Conservation (phyloP, 1,140 invertebrate genomes). For the Trachymyrmex cornetzi region DNA sequence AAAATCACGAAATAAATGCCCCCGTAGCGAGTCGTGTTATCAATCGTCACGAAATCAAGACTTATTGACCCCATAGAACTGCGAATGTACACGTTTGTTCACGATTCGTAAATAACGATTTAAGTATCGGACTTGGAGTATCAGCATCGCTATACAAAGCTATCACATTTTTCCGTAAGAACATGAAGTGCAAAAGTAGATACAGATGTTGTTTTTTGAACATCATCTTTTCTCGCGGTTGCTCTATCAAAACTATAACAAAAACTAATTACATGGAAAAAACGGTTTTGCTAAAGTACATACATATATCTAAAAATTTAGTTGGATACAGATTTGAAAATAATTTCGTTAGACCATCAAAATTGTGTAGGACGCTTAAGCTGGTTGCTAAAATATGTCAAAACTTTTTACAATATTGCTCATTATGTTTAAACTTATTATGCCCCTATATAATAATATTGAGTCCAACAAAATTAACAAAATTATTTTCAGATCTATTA, state of each 20-base stretch:
- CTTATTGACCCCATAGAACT: slow-evolving; percentile 18
- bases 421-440: too few species aligned
- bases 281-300: neutral
- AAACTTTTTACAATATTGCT: too few species aligned
- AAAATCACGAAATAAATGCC: slow-evolving; percentile 45
- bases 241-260: neutral
- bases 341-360: too few species aligned
- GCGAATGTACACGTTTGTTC: slow-evolving; percentile 17
- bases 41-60: slow-evolving; percentile 45
- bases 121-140: slow-evolving; percentile 4
- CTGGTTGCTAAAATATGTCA: too few species aligned
- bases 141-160: neutral
- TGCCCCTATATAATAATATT: too few species aligned
- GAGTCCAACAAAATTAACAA: too few species aligned
- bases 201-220: slow-evolving; percentile 11
- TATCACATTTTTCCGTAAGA: slow-evolving; percentile 19
- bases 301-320: too few species aligned
- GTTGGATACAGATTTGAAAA: too few species aligned
- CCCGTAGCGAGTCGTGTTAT: neutral
- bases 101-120: slow-evolving; percentile 53
- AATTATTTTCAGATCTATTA: too few species aligned
- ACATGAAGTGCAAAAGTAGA: neutral
- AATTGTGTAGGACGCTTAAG: too few species aligned
- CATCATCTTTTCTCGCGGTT: neutral
- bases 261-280: neutral